Evolutionary conservation across 2,797 vertebrate species (phyloP).

Genomic region (Chelidonichthys spinosus): DNA sequence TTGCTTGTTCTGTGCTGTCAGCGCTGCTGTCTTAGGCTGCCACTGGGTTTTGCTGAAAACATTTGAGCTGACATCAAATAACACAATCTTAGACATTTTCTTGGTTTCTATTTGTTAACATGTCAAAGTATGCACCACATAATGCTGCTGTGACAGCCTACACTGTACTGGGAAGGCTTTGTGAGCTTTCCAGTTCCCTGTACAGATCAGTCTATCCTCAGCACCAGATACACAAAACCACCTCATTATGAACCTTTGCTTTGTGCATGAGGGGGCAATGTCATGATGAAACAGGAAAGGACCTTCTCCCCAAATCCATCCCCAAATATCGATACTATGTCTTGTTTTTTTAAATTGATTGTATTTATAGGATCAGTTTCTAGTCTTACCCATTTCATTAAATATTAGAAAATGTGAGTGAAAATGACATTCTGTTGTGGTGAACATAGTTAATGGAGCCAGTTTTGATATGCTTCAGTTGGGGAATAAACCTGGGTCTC

Average conservation of each 20-base stretch:
- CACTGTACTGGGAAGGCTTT: background rate
- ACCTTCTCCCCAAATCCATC: background rate
- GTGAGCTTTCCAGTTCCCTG: background rate
- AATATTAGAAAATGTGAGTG: no score
- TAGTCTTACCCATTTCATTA: no score
- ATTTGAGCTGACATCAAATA: slow-evolving; percentile 74
- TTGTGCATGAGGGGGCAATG: no score
- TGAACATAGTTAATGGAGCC: no score
- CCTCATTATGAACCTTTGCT: no score
- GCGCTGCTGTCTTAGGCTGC: slow-evolving; percentile 37
- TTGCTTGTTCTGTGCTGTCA: background rate
- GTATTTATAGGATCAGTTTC: no score
- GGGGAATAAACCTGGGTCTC: no score
- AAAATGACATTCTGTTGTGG: no score
- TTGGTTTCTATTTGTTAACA: background rate
- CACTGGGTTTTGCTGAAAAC: slow-evolving; percentile 65
- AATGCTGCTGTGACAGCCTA: background rate
- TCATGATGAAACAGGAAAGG: background rate
- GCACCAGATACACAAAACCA: background rate
- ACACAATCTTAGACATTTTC: background rate
- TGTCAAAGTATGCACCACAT: background rate
- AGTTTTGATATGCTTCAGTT: no score
- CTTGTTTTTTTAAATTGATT: no score
- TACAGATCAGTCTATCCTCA: background rate
- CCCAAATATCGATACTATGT: no score